phyloP scores from a whole-genome alignment of 2,797 vertebrate species.

The Squalus acanthias region DNA sequence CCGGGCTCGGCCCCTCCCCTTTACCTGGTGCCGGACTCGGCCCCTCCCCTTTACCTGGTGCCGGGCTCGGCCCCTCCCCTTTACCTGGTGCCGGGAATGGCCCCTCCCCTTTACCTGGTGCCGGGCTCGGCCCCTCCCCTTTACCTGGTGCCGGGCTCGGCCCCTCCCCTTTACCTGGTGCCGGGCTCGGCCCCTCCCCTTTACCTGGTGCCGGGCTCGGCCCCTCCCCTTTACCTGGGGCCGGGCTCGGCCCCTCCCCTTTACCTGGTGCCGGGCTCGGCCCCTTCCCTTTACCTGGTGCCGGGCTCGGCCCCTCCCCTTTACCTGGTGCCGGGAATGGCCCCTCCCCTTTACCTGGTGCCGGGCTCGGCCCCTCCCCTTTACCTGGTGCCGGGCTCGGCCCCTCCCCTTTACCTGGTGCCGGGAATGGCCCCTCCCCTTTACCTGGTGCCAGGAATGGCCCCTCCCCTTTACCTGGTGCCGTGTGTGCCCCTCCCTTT shows the following conservation, averaged over 20 bases:
- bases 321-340: not conserved
- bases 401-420: not conserved
- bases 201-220: not conserved
- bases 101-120: too few species aligned
- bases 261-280: not conserved
- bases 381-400: not conserved
- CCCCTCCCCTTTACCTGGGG: not conserved
- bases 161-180: not conserved
- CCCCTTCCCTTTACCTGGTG: not conserved
- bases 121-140: too few species aligned
- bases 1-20: too few species aligned
- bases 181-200: not conserved
- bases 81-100: too few species aligned
- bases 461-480: conserved; percentile 24
- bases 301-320: not conserved
- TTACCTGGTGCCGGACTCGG: too few species aligned
- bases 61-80: too few species aligned
- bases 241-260: not conserved
- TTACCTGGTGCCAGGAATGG: not conserved
- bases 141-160: too few species aligned
- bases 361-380: not conserved
- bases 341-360: not conserved
- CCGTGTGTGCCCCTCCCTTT: conserved; percentile 33
- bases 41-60: too few species aligned
- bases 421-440: not conserved